Base-by-base conservation (phyloP, 1,140 invertebrate genomes). In the Bombus cullumanus region DNA sequence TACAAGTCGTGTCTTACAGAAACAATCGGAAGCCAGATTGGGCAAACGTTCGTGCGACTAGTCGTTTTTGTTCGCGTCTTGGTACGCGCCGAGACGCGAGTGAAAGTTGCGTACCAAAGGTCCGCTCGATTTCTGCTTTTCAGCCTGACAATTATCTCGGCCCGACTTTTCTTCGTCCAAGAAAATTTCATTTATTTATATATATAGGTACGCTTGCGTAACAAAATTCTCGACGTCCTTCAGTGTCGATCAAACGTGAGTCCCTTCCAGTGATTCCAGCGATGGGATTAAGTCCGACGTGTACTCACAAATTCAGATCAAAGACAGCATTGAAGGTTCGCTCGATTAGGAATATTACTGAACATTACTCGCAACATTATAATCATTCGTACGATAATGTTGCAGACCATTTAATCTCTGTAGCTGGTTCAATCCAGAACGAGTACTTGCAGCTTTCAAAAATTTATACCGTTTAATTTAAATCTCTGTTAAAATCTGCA, bases 11-110 rank as follows among this genome's bases (percentile, higher is more conserved):
- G 0, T 62, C 39, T 77, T 31, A 18, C 28, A 39, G 25, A 22
- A n/a, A 77, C 75, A 77, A 77, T 77, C 75, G 25, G 8, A n/a
- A 6, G 34, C 13, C 25, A 53, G 39, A 37, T 79, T 34, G 31
- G 39, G 28, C 43, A 53, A 53, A 79, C 25, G 12, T 12, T 12
- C 39, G 37, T 28, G 39, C 53, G 39, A 66, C 76, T 43, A 34
- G 31, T 68, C 10, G 22, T 47, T 79, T 68, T 34, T 79, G 39
- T 41, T 43, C n/a, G 4, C 57, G 5, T 4, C 39, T 64, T 18
- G 59, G 15, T 62, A 62, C 75, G 34, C 57, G 39, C 0, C 64
- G 10, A 31, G 43, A 15, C 68, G 34, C 39, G 66, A 81, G 66
- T 71, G 66, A 81, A 81, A 71, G 66, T 71, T 81, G 43, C 68